These are phyloP conservation scores for Euphonia xanthogaster DNA, from an alignment of 2,797 vertebrate genomes.

Conservation along the genomic window DNA sequence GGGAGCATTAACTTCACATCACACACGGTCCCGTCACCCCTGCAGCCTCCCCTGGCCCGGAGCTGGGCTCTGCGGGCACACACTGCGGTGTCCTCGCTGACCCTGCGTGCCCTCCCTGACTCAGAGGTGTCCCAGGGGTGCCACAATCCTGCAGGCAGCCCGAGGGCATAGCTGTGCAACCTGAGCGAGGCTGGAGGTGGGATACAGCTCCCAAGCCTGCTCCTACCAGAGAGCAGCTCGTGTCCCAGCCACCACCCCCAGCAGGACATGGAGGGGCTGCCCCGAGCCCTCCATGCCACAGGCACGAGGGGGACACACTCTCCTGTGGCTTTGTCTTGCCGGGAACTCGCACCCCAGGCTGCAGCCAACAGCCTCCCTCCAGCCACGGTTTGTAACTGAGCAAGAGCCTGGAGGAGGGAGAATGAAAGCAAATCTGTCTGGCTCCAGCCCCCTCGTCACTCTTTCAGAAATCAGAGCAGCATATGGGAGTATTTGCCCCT, in stretches of 20 bases:
- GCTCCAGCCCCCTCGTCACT: conserved; percentile 24
- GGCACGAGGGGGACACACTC: fast-evolving
- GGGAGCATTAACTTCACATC: not conserved
- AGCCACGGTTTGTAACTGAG: not conserved
- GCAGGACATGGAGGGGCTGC: not conserved
- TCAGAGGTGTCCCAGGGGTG: not conserved
- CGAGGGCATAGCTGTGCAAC: not conserved
- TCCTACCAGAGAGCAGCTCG: fast-evolving
- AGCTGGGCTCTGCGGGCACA: not conserved
- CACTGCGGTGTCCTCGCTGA: not conserved
- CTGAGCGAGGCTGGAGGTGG: not conserved
- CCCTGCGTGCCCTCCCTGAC: not conserved
- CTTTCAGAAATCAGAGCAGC: conserved; percentile 30
- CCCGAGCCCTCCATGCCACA: fast-evolving
- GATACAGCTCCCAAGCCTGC: not conserved
- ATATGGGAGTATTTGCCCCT: conserved; percentile 54
- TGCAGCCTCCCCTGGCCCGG: not conserved
- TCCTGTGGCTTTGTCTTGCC: not conserved
- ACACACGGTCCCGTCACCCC: fast-evolving
- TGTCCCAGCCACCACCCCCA: not conserved
- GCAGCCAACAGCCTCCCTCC: not conserved
- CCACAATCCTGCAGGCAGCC: not conserved
- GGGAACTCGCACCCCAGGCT: not conserved
- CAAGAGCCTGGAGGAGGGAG: conserved; percentile 55
- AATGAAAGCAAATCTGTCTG: conserved; percentile 67